phyloP scores from a whole-genome alignment of 2,888 invertebrate genomes.

The Drosophila longiperda region DNA sequence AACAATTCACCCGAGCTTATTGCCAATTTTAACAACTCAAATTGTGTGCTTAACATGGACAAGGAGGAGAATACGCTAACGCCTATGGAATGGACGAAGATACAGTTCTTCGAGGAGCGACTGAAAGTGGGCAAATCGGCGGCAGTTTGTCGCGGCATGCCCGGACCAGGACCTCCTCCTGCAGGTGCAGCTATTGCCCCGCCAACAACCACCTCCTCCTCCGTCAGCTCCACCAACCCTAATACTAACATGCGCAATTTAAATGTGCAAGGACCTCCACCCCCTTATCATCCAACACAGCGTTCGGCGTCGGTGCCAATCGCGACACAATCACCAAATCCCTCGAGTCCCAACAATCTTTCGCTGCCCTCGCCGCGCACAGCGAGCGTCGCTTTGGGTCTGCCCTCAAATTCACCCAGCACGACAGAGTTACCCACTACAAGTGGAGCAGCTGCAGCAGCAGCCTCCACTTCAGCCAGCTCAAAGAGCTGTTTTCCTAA shows the following conservation, averaged over 20 bases:
- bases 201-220: slow-evolving; percentile 14
- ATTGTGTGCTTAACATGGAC: slow-evolving; percentile 38
- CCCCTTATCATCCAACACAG: slow-evolving; percentile 91
- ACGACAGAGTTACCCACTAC: slow-evolving; percentile 86
- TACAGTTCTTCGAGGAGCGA: slow-evolving; percentile 92
- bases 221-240: not conserved
- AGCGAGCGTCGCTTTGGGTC: slow-evolving; percentile 82
- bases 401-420: slow-evolving; percentile 89
- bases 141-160: slow-evolving; percentile 36
- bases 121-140: slow-evolving; percentile 84
- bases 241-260: slow-evolving; percentile 35
- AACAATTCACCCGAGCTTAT: slow-evolving; percentile 65
- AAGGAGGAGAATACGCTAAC: slow-evolving; percentile 84
- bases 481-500: slow-evolving; percentile 67
- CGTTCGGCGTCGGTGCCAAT: slow-evolving; percentile 91
- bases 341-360: slow-evolving; percentile 90
- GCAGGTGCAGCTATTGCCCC: slow-evolving; percentile 6
- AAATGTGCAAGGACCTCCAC: slow-evolving; percentile 89
- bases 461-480: slow-evolving; percentile 18
- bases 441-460: slow-evolving; percentile 78
- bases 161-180: slow-evolving; percentile 13
- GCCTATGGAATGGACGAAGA: slow-evolving; percentile 95
- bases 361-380: slow-evolving; percentile 90
- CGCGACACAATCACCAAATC: slow-evolving; percentile 90
- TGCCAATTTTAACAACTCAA: slow-evolving; percentile 50